A percentile compares a stretch with the other conserved stretches of the same genome.
Evolutionary conservation across 1,140 invertebrate species (phyloP).

Genomic region (Lepidotrigona ventralis): DNA sequence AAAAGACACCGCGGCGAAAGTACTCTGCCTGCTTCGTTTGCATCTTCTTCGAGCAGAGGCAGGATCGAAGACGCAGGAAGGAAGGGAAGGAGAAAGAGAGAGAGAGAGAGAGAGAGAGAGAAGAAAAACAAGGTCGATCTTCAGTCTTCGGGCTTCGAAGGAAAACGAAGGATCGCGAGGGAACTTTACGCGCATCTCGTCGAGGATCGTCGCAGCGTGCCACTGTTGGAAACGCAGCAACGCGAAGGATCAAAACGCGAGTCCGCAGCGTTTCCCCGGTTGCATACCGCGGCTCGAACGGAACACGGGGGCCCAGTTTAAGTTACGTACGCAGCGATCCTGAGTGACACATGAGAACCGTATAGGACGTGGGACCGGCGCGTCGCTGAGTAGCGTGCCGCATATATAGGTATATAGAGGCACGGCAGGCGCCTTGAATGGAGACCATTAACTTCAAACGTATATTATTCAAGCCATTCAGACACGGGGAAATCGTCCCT

Average conservation of each 20-base stretch:
- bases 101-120: neutral
- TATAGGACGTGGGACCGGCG: slow-evolving; percentile 32
- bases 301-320: slow-evolving; percentile 29
- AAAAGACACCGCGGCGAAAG: slow-evolving; percentile 26
- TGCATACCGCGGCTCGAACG: neutral
- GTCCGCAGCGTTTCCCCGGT: neutral
- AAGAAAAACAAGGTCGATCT: neutral
- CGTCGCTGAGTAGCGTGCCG: slow-evolving; percentile 29
- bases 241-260: neutral
- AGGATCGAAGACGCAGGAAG: no score
- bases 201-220: neutral
- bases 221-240: neutral
- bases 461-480: slow-evolving; percentile 67
- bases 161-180: neutral
- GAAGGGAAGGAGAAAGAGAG: no score
- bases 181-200: neutral
- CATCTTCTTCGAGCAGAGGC: neutral
- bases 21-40: slow-evolving; percentile 9
- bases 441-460: slow-evolving; percentile 68
- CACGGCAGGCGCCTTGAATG: slow-evolving; percentile 61
- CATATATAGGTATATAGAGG: slow-evolving; percentile 25
- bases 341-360: slow-evolving; percentile 56
- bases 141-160: neutral
- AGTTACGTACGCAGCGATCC: slow-evolving; percentile 35
- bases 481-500: slow-evolving; percentile 60